phyloP scores from a whole-genome alignment of 2,797 vertebrate genomes.

The Merluccius polli region DNA sequence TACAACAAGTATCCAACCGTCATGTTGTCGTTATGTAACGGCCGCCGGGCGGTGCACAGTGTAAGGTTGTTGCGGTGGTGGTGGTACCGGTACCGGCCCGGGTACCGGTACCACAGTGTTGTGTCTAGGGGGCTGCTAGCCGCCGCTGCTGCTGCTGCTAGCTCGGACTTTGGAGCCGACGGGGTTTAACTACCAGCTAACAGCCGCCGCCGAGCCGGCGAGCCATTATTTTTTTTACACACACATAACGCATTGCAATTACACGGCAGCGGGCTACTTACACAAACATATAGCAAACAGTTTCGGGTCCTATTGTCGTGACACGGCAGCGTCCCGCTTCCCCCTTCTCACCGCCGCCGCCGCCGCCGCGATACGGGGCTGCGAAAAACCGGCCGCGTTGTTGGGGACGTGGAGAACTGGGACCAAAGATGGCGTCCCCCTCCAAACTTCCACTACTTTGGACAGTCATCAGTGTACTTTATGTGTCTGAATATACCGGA shows the following conservation, averaged over 20 bases:
- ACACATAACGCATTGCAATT: background rate
- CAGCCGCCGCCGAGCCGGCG: background rate
- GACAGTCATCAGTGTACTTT: constrained; percentile 98
- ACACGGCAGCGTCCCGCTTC: constrained; percentile 50
- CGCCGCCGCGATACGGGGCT: constrained; percentile 80
- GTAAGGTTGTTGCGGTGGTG: background rate
- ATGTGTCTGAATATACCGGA: constrained; percentile 33
- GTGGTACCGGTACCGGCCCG: no score
- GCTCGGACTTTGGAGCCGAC: constrained; percentile 64
- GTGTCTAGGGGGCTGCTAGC: no score
- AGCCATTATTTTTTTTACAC: background rate
- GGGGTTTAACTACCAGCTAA: constrained; percentile 41
- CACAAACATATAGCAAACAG: background rate
- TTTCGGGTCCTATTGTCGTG: background rate
- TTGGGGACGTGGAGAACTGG: constrained; percentile 97
- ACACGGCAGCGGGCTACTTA: background rate
- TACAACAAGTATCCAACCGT: no score
- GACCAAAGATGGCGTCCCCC: constrained; percentile 98
- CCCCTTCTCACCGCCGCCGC: constrained; percentile 87
- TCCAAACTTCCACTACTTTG: constrained; percentile 99
- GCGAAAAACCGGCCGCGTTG: constrained; percentile 83
- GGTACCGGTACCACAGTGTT: no score
- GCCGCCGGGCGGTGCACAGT: no score
- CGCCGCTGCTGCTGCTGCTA: constrained; percentile 62
- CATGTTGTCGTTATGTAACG: no score